phyloP scores from a whole-genome alignment of 2,797 vertebrate species.

The Ctenosaura bakeri region DNA sequence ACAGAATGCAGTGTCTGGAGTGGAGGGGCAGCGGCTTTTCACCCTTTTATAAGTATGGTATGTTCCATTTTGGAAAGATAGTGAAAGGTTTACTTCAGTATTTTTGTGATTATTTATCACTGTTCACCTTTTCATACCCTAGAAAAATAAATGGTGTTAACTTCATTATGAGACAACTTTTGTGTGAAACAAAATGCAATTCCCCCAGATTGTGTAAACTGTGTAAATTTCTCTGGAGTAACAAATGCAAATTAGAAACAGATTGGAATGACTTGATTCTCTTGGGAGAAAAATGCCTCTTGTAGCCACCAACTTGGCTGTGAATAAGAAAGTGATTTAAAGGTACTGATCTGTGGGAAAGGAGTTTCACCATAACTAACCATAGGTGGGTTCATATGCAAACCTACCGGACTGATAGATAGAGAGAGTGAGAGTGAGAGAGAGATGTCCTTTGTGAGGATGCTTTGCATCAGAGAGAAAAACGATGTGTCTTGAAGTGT shows the following conservation, averaged over 20 bases:
- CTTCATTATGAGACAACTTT: neutral
- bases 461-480: neutral
- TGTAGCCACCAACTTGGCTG: neutral
- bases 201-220: neutral
- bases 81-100: neutral
- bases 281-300: neutral
- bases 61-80: slow-evolving; percentile 1
- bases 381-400: neutral
- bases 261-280: neutral
- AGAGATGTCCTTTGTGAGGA: neutral
- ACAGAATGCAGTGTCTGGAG: neutral
- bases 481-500: neutral
- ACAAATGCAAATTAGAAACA: neutral
- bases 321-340: neutral
- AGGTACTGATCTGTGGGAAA: neutral
- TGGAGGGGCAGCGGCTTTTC: neutral
- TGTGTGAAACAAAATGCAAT: neutral
- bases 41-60: neutral
- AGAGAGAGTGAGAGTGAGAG: no score
- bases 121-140: neutral
- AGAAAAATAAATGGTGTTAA: neutral
- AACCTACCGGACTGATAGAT: neutral
- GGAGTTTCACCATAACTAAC: neutral
- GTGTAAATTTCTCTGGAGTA: neutral
- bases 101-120: neutral